phyloP scores from a whole-genome alignment of 2,888 invertebrate species.

The Endotricha flammealis region DNA sequence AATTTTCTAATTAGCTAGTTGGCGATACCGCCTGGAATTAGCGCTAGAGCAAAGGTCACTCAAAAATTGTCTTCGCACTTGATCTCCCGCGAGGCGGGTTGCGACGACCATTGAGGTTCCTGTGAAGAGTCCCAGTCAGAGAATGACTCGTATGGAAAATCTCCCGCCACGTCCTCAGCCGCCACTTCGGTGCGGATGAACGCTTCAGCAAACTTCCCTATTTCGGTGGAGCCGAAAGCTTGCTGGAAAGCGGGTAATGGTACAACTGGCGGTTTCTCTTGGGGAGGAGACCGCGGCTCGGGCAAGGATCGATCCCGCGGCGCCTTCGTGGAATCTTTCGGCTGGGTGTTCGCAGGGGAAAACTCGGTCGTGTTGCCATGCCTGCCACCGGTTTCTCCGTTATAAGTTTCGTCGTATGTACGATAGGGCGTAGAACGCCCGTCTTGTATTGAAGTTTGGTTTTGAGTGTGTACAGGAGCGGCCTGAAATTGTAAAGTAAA shows the following conservation, averaged over 20 bases:
- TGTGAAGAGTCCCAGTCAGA: slow-evolving; percentile 61
- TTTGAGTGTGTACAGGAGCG: slow-evolving; percentile 43
- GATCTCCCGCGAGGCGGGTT: slow-evolving; percentile 56
- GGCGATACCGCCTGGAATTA: slow-evolving; percentile 58
- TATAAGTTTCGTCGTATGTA: slow-evolving; percentile 53
- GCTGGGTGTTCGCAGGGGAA: slow-evolving; percentile 25
- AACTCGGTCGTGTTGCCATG: slow-evolving; percentile 41
- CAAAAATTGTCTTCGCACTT: slow-evolving; percentile 72
- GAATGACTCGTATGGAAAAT: slow-evolving; percentile 61
- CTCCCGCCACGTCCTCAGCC: slow-evolving; percentile 51
- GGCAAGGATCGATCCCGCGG: slow-evolving; percentile 36
- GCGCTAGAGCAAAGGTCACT: slow-evolving; percentile 47
- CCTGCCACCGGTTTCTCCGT: slow-evolving; percentile 36
- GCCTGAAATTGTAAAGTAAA: slow-evolving; percentile 46
- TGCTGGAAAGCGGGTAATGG: slow-evolving; percentile 90
- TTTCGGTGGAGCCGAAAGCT: slow-evolving; percentile 91
- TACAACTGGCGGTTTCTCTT: slow-evolving; percentile 65
- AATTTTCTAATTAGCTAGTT: slow-evolving; percentile 68
- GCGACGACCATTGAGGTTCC: slow-evolving; percentile 62
- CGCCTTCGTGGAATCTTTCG: slow-evolving; percentile 32
- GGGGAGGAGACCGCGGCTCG: slow-evolving; percentile 47
- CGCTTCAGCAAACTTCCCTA: slow-evolving; percentile 88
- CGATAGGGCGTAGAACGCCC: slow-evolving; percentile 58
- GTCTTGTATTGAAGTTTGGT: slow-evolving; percentile 50
- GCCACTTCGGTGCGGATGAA: slow-evolving; percentile 80